phyloP scores from a whole-genome alignment of 2,888 invertebrate genomes.

The Drosophila lacicola region DNA sequence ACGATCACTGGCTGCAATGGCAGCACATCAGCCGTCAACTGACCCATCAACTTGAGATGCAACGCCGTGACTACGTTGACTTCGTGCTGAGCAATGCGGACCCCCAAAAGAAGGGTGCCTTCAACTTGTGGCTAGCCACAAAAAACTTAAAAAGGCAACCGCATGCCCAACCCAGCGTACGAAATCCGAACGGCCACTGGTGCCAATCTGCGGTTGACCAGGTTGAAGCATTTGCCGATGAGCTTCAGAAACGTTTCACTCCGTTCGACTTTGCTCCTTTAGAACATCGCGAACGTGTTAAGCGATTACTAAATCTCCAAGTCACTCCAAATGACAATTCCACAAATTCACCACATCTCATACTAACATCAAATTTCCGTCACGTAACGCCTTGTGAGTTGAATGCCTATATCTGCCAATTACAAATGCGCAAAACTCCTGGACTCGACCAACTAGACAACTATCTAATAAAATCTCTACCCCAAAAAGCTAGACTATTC shows the following conservation, averaged over 20 bases:
- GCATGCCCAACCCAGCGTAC: background rate
- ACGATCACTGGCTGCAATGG: slow-evolving; percentile 1
- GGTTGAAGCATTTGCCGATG: slow-evolving; percentile 3
- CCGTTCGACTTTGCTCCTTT: background rate
- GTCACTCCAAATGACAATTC: background rate
- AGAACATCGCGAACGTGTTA: background rate
- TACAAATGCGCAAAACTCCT: background rate
- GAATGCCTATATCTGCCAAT: background rate
- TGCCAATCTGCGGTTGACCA: background rate
- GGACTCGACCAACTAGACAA: slow-evolving; percentile 1
- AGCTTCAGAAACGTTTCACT: background rate
- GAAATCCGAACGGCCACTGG: background rate
- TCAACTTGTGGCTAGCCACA: background rate
- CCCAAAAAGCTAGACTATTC: background rate
- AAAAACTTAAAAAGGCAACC: background rate
- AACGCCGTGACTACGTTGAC: background rate
- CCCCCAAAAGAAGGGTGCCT: background rate
- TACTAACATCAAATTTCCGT: background rate
- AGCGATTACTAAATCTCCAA: no score
- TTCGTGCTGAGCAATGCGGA: background rate
- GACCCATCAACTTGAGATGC: background rate
- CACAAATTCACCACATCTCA: background rate
- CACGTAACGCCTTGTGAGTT: background rate
- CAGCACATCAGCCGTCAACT: background rate
- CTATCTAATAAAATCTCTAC: background rate